Base-by-base conservation (phyloP, 2,113 vertebrate genomes). In the Osmerus mordax region DNA sequence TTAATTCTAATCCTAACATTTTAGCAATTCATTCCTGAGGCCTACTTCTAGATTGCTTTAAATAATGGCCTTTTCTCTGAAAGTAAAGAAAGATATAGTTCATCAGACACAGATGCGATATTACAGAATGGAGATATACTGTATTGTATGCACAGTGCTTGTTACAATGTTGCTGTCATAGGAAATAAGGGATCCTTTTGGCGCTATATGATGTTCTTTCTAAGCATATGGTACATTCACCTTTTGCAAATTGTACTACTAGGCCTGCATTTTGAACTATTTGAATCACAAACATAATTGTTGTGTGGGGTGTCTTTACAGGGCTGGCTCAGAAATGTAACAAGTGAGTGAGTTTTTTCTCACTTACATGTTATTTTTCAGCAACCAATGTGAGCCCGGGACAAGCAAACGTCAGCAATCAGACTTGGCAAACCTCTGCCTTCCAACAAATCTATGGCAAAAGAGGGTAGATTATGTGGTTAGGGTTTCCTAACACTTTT, bases 321-420 rank as follows among this genome's bases (percentile, higher is more conserved):
- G 23, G 52, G 32, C 41, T 28, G 52, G 28, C 61, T 83, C 78
- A 76, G 78, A 75, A 71, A 52, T 72, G 72, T 81, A 11, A 51
- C 90, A 87, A 0, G 60, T 86, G 79, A 84, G 87, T 92, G 92
- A 83, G 85, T 69, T 83, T 93, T 93, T 89, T 76, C 87, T 90
- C 93, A 87, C 77, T 80, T 75, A 47, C 74, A 85, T 82, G 84
- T 77, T 74, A 85, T 77, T 80, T 80, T 78, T 85, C 73, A 59
- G 72, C 41, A 72, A 82, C 82, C 84, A 78, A 80, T 61, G 19
- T 87, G 83, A 89, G 78, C 73, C 13, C 0, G 72, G 77, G 71
- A 3, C 0, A 74, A 79, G 67, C 81, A 82, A 78, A 86, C 66
- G 75, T 89, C 77, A 73, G 74, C 62, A 71, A 73, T 73, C 52